Base-by-base conservation (phyloP, 2,888 invertebrate genomes). In the Pollenia griseotomentosa region DNA sequence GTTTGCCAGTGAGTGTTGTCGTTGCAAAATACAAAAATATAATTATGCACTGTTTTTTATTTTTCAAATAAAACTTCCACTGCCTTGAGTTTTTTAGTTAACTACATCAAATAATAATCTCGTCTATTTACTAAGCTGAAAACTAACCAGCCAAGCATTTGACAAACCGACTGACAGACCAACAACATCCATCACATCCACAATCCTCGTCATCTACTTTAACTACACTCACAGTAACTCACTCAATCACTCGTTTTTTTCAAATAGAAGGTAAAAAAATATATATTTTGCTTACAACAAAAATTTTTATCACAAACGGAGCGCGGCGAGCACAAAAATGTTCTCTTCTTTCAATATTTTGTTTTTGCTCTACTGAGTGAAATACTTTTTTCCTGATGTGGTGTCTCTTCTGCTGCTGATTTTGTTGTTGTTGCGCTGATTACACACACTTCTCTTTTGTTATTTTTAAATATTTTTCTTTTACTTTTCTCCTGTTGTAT, bases 251-350 rank as follows among this genome's bases (percentile, higher is more conserved):
- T 80, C 57, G 55, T 68, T 68, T 83, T 75, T 53, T 78, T 59
- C 46, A 6, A 51, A 53, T 75, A 73, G 53, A 70, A 74, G 46
- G 11, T 40, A 71, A 61, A 83, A 78, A 75, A 71, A 71, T 61
- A 70, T n/a, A 80, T 73, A 78, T 84, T 85, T 86, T 88, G 88
- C 89, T 90, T 89, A 89, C 88, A 88, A 89, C 85, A 89, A 89
- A 87, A 66, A 86, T 88, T 59, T 66, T 66, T 90, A 89, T 90
- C 89, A 89, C 88, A 86, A 88, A 57, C 70, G 83, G 63, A 80
- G 88, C 88, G 85, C 88, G 88, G 83, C 80, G 88, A 89, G 86
- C 87, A 88, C 68, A 65, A 46, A 79, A 68, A 68, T 79, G 19
- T 77, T 73, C 77, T 87, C 80, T 78, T 85, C 23, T 87, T 61